Base-by-base conservation (phyloP, 2,888 invertebrate species). In the Chymomyza amoena region DNA sequence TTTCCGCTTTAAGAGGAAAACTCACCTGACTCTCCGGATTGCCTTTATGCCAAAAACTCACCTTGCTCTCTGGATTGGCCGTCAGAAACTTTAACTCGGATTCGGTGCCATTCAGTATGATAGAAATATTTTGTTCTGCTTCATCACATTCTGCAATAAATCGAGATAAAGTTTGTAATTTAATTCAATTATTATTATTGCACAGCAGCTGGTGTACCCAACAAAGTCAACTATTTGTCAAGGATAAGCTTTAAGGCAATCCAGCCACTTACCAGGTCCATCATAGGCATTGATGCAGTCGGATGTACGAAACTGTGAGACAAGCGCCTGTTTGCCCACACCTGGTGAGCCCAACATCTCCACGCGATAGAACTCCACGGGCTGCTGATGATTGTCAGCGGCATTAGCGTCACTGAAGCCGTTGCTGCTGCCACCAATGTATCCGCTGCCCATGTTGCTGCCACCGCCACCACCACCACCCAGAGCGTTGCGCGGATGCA, bases 231-330 rank as follows among this genome's bases (percentile, higher is more conserved):
- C 28, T 20, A 61, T n/a, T 39, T 61, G 61, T 39, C 16, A 36
- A 28, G 45, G 36, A 9, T 59, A n/a, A 25, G 32, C 59, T 45
- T n/a, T 54, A 5, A n/a, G 15, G 28, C 10, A 20, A 25, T 57
- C 28, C 3, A 18, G 10, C 6, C 25, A 72, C 92, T 92, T 89
- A 95, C 97, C 96, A 93, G 95, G 96, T 88, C 97, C 94, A 88
- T 98, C 97, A 91, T 98, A 98, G 39, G 97, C 97, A 90, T 98
- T 97, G 89, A 97, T 97, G 91, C 97, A 97, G 90, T 98, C 98
- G 81, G 97, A 97, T 70, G 98, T 97, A 93, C 96, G 96, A 89
- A 98, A 97, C 92, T 97, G 97, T 87, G 95, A 95, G 90, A 97
- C 94, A 9, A 97, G 93, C 0, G 97, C 96, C 0, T 96, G 95